Percentiles rank a stretch among this genome's conserved stretches.
Evolutionary conservation across 2,113 vertebrate species (phyloP).

Genomic region (Melanotaenia duboulayi): DNA sequence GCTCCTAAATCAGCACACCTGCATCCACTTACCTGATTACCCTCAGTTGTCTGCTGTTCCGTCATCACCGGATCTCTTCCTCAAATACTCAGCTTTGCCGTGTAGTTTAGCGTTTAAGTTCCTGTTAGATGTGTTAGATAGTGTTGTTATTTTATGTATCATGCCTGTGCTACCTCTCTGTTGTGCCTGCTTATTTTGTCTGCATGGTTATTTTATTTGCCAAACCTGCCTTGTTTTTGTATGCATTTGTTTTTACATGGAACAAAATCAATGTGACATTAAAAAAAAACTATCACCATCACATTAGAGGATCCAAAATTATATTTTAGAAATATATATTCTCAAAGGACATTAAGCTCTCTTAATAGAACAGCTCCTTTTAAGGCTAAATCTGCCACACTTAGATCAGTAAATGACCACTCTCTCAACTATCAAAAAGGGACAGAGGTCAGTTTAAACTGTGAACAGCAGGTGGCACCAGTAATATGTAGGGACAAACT

Average conservation of each 20-base stretch:
- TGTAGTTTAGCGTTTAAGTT: background rate
- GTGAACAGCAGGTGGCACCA: constrained; percentile 81
- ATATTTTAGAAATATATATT: too few relatives aligned
- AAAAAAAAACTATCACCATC: too few relatives aligned
- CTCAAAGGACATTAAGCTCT: too few relatives aligned
- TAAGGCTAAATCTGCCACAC: constrained; percentile 8
- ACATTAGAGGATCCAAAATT: background rate
- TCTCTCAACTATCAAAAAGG: background rate
- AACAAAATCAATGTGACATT: background rate
- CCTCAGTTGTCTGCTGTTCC: background rate
- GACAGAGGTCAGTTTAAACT: constrained; percentile 19
- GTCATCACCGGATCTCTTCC: background rate
- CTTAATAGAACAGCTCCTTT: constrained; percentile 7
- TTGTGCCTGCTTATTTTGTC: background rate
- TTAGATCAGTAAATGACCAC: constrained; percentile 30
- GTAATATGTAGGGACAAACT: constrained; percentile 48
- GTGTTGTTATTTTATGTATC: background rate
- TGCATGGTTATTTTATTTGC: background rate
- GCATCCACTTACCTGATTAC: constrained; percentile 1
- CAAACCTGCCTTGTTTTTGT: background rate
- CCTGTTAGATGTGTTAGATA: background rate
- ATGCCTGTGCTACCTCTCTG: background rate
- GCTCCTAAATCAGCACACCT: background rate
- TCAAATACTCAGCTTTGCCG: background rate
- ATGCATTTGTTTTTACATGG: background rate